Conservation (phyloP, 1,140 invertebrate species). For the Acromyrmex heyeri region DNA sequence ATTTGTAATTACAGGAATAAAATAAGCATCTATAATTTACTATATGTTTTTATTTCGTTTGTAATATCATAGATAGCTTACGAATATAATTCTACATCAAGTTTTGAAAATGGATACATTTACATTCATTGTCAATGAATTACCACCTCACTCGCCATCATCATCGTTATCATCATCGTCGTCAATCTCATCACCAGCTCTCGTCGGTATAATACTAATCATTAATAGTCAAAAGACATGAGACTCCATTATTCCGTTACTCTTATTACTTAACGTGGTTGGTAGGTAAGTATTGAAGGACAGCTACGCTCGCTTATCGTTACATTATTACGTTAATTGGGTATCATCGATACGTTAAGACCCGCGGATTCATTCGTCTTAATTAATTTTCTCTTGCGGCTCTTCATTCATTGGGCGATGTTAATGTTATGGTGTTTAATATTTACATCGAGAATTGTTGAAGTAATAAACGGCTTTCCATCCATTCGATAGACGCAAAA, state of each 20-base stretch:
- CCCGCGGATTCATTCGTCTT: slow-evolving; percentile 69
- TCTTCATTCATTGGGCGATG: slow-evolving; percentile 70
- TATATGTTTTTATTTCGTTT: slow-evolving; percentile 87
- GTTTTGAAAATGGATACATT: slow-evolving; percentile 87
- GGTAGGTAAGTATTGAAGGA: slow-evolving; percentile 85
- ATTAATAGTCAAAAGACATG: slow-evolving; percentile 85
- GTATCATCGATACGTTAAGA: slow-evolving; percentile 79
- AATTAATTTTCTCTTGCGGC: slow-evolving; percentile 55
- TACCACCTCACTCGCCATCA: slow-evolving; percentile 79
- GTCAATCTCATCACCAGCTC: slow-evolving; percentile 44
- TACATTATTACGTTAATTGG: slow-evolving; percentile 86
- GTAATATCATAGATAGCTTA: slow-evolving; percentile 87
- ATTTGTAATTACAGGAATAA: slow-evolving; percentile 71
- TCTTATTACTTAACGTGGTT: slow-evolving; percentile 84
- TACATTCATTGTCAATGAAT: slow-evolving; percentile 87
- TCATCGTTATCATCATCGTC: slow-evolving; percentile 71
- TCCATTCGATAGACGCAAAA: slow-evolving; percentile 79
- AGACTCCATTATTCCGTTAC: slow-evolving; percentile 80
- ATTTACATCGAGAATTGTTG: slow-evolving; percentile 85
- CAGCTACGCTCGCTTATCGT: slow-evolving; percentile 85
- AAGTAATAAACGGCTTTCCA: slow-evolving; percentile 80
- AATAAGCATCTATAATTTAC: slow-evolving; percentile 81
- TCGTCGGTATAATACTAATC: slow-evolving; percentile 83
- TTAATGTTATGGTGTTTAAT: slow-evolving; percentile 83
- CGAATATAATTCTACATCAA: slow-evolving; percentile 88